Conservation (phyloP, 1,140 invertebrate genomes). For the Bombus fervidus region DNA sequence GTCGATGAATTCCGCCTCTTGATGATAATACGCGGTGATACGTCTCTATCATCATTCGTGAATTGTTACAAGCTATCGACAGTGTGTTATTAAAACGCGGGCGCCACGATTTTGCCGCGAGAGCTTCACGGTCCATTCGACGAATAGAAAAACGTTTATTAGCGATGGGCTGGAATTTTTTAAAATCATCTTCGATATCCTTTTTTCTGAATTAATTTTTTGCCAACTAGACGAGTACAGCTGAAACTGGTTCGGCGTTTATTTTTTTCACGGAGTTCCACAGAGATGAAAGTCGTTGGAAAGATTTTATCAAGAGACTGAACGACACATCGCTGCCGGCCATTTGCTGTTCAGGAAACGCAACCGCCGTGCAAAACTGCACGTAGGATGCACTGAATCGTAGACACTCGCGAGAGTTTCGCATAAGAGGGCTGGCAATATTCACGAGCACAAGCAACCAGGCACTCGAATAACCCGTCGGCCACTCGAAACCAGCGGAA, state of each 20-base stretch:
- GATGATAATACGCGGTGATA: conserved; percentile 8
- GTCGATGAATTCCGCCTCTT: background rate
- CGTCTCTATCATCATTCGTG: conserved; percentile 37
- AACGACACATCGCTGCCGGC: conserved; percentile 40
- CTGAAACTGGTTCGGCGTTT: background rate
- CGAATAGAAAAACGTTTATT: background rate
- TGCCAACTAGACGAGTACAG: background rate
- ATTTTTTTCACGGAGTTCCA: background rate
- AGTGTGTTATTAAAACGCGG: no score
- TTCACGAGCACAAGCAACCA: conserved; percentile 55
- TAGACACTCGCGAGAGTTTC: conserved; percentile 58
- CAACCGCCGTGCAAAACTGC: conserved; percentile 33
- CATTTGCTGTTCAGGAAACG: conserved; percentile 30
- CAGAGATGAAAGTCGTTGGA: background rate
- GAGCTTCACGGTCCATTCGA: no score
- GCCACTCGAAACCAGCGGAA: conserved; percentile 72
- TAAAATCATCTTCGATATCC: background rate
- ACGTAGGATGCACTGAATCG: conserved; percentile 55
- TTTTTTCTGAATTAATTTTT: background rate
- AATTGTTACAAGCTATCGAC: background rate
- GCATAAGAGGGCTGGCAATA: conserved; percentile 55
- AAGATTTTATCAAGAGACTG: conserved; percentile 33
- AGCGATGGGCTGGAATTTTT: background rate
- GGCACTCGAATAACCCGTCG: conserved; percentile 65
- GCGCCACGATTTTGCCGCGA: no score